Base-by-base conservation (phyloP, 1,140 invertebrate species). In the Drosophila kanapiae region DNA sequence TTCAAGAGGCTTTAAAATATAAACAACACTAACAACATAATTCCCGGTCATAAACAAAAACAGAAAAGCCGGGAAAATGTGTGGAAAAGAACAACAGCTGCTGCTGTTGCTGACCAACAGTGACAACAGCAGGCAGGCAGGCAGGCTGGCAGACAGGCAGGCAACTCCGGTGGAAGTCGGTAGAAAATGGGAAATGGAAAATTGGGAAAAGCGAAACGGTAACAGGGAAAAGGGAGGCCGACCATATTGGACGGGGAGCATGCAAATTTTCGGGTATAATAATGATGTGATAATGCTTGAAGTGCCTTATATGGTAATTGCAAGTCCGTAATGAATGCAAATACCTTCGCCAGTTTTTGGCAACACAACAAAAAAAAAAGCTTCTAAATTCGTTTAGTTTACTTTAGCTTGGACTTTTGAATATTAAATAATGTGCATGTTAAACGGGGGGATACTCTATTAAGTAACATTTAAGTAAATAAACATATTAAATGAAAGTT, bases 11-110 rank as follows among this genome's bases (percentile, higher is more conserved):
- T 84, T 80, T 82, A 62, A 75, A 84, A 84, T 78, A 82, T 76
- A 77, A 84, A 81, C 74, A 74, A 48, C 58, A 62, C 84, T 78
- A 84, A 90, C 84, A 90, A 81, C 81, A 85, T 88, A 90, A 90
- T 90, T 72, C 81, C 63, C 49, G 40, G 57, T 72, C 81, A 90
- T 75, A 85, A 90, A 84, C 69, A 78, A 80, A 58, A 79, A 65
- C 68, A 80, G 37, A 75, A 47, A 82, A 47, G 23, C 23, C 23
- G 33, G 43, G 31, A 72, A 51, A 74, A 72, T 72, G 70, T 72
- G 70, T 29, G 45, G n/a, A 43, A 67, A 74, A 37, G 45, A 72
- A 59, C 37, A 43, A 45, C 57, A 43, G n/a, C 49, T 11, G 43
- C 64, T 29, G 67, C 67, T 18, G 51, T 31, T 54, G 65, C 64